phyloP scores from a whole-genome alignment of 2,888 invertebrate genomes.

The Pinctada fucata region DNA sequence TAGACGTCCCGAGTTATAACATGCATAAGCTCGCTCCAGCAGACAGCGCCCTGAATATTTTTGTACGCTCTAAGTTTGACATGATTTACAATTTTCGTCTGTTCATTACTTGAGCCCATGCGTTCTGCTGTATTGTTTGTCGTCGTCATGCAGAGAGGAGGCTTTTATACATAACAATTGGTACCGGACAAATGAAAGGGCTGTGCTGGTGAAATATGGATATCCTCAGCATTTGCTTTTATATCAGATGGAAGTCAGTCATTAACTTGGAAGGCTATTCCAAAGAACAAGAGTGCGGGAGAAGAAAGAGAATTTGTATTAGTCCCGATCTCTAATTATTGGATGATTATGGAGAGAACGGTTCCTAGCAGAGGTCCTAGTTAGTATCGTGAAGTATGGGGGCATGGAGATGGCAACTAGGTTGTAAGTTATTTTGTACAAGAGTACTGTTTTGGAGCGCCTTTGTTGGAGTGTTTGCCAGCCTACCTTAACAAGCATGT shows the following conservation, averaged over 20 bases:
- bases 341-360: constrained; percentile 1
- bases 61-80: too few species aligned
- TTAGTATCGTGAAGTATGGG: constrained; percentile 8
- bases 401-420: background rate
- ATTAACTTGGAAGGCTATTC: background rate
- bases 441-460: background rate
- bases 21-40: too few species aligned
- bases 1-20: too few species aligned
- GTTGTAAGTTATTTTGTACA: background rate
- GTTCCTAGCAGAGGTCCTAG: background rate
- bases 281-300: background rate
- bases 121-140: too few species aligned
- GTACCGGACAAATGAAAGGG: background rate
- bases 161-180: background rate
- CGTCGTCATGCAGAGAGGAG: too few species aligned
- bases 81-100: too few species aligned
- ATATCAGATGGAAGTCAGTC: background rate
- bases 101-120: too few species aligned
- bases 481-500: background rate
- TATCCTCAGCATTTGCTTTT: background rate
- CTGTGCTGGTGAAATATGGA: background rate
- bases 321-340: background rate
- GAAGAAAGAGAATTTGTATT: constrained; percentile 21
- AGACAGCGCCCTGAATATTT: too few species aligned
- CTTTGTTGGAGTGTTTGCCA: background rate